These are phyloP conservation scores for Metaphire vulgaris DNA, from an alignment of 1,140 invertebrate species.

Conservation along the genomic window DNA sequence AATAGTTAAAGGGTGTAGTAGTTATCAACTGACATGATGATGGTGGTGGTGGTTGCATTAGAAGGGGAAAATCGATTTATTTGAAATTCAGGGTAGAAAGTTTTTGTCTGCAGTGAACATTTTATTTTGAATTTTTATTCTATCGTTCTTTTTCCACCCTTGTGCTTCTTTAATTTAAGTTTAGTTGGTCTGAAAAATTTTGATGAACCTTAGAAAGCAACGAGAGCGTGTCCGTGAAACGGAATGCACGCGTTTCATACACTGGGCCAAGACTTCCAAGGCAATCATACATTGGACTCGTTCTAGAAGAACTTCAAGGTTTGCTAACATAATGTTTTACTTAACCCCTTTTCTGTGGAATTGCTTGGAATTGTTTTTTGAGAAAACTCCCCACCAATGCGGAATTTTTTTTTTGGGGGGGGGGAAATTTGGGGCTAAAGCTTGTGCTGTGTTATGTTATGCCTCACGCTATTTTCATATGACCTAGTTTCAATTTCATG, in stretches of 20 bases:
- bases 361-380: not conserved
- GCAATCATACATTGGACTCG: not conserved
- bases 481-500: no score
- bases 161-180: not conserved
- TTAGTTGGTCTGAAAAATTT: not conserved
- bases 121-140: not conserved
- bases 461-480: no score
- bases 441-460: no score
- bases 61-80: not conserved
- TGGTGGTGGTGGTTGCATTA: no score
- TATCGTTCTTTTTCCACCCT: not conserved
- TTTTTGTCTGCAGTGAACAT: not conserved
- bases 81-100: not conserved
- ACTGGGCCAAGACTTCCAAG: not conserved
- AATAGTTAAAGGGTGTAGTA: no score
- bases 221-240: no score
- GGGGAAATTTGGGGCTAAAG: no score
- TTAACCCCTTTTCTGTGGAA: not conserved
- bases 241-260: not conserved
- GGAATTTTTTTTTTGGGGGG: no score
- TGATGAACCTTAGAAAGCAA: not conserved
- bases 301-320: slow-evolving; percentile 6
- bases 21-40: no score
- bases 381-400: not conserved
- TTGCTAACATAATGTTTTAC: not conserved